Percentiles rank a stretch among this genome's conserved stretches.
phyloP scores from a whole-genome alignment of 2,113 vertebrate genomes.

The Clinocottus analis region DNA sequence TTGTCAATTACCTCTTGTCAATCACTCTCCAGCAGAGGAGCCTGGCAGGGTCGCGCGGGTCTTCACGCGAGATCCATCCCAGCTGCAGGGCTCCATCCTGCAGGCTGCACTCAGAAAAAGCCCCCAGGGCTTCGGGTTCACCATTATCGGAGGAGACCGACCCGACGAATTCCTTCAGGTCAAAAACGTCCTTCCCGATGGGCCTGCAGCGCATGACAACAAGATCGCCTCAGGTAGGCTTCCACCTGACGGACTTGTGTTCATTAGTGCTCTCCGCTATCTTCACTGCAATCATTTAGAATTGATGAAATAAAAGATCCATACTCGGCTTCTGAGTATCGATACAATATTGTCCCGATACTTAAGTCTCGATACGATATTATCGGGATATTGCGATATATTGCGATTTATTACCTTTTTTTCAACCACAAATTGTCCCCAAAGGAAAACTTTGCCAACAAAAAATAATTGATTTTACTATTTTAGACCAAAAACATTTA shows the following conservation, averaged over 20 bases:
- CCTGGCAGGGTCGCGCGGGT: constrained; percentile 75
- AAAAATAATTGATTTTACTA: too few relatives aligned
- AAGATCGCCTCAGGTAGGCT: constrained; percentile 92
- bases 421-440: too few relatives aligned
- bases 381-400: too few relatives aligned
- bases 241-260: background rate
- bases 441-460: too few relatives aligned
- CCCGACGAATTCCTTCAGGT: constrained; percentile 98
- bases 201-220: constrained; percentile 94
- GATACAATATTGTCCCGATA: too few relatives aligned
- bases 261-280: background rate
- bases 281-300: too few relatives aligned
- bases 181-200: constrained; percentile 95
- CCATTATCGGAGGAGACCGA: constrained; percentile 98
- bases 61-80: constrained; percentile 93
- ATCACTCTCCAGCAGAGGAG: constrained; percentile 70
- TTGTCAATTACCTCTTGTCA: constrained; percentile 1
- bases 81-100: constrained; percentile 91
- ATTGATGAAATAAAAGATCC: too few relatives aligned
- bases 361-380: too few relatives aligned
- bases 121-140: constrained; percentile 95
- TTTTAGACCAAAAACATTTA: too few relatives aligned
- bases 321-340: too few relatives aligned
- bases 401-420: too few relatives aligned
- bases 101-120: constrained; percentile 92